Base-by-base conservation (phyloP, 1,140 invertebrate species). In the Pseudoatta argentina region DNA sequence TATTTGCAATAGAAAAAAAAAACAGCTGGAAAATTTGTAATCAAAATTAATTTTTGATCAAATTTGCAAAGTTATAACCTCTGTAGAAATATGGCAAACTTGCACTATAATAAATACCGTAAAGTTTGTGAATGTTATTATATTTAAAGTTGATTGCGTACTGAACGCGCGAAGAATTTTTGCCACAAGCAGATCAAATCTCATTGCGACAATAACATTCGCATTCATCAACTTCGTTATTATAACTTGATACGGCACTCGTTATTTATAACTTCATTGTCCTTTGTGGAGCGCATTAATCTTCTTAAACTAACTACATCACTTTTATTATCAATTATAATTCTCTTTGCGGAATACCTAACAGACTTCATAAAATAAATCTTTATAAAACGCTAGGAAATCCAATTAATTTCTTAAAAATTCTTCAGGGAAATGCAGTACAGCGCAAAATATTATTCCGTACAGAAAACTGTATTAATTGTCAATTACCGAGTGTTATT, bases 171-270 rank as follows among this genome's bases (percentile, higher is more conserved):
- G 8, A 27, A 71, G 24, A 61, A 39, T 75, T 83, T 73, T 81
- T 53, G 16, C 8, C 18, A 14, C 34, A n/a, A n/a, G 16, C 30
- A n/a, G 14, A 39, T 5, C 21, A 53, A 79, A 79, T 27, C 30
- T 55, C 27, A 71, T 69, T 71, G 69, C 10, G 14, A 44, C 39
- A 81, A 81, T 44, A 57, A 30, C 48, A 30, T 71, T 53, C 18
- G 59, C 57, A 71, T 55, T 51, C 55, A n/a, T 83, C 72, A 73
- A 30, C 39, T 34, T 83, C 1, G 27, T 83, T 75, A 73, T 73
- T 59, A 73, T 48, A 75, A 71, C 24, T 73, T 14, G 6, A 61
- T 24, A 4, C 14, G 44, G 12, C 7, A 48, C 24, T 73, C 24
- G 27, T 82, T 82, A 48, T 48, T 72, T 61, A 48, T 61, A 75